phyloP scores from a whole-genome alignment of 2,113 vertebrate species.

The Trichomycterus rosablanca region DNA sequence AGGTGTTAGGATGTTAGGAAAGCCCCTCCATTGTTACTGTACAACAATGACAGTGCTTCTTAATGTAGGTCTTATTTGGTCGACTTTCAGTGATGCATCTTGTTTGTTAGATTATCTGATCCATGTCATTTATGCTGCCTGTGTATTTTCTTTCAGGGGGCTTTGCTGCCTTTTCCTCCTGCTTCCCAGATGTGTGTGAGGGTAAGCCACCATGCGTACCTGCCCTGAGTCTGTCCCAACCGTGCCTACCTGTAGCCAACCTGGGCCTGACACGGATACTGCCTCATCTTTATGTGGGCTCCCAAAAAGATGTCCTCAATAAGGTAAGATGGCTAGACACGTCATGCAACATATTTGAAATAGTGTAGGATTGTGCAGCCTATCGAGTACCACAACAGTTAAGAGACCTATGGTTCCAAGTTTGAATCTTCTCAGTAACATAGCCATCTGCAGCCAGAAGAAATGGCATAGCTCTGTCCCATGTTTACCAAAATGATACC shows the following conservation, averaged over 20 bases:
- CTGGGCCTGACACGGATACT: slow-evolving; percentile 91
- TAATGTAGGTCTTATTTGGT: no score
- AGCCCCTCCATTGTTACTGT: slow-evolving; percentile 36
- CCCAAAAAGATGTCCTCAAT: slow-evolving; percentile 94
- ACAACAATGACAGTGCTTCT: neutral
- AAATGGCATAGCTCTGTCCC: no score
- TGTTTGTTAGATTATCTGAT: no score
- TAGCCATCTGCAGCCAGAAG: no score
- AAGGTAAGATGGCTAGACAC: slow-evolving; percentile 74
- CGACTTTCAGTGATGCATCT: no score
- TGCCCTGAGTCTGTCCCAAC: slow-evolving; percentile 94
- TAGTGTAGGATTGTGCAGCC: no score
- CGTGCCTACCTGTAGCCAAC: slow-evolving; percentile 87
- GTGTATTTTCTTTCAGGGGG: slow-evolving; percentile 72
- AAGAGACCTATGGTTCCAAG: no score
- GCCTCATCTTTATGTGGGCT: slow-evolving; percentile 94
- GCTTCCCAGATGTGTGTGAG: slow-evolving; percentile 90
- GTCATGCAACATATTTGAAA: no score
- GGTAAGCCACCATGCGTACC: slow-evolving; percentile 82
- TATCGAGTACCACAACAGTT: no score
- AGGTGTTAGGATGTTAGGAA: slow-evolving; percentile 33
- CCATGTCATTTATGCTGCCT: neutral
- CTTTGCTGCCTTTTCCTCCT: slow-evolving; percentile 93
- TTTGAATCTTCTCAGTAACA: no score
- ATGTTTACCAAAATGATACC: no score